A percentile compares a stretch with the other conserved stretches of the same genome.
These are phyloP conservation scores for Himantopus leucocephalus DNA, from an alignment of 2,113 vertebrate species.

Conservation along the genomic window DNA sequence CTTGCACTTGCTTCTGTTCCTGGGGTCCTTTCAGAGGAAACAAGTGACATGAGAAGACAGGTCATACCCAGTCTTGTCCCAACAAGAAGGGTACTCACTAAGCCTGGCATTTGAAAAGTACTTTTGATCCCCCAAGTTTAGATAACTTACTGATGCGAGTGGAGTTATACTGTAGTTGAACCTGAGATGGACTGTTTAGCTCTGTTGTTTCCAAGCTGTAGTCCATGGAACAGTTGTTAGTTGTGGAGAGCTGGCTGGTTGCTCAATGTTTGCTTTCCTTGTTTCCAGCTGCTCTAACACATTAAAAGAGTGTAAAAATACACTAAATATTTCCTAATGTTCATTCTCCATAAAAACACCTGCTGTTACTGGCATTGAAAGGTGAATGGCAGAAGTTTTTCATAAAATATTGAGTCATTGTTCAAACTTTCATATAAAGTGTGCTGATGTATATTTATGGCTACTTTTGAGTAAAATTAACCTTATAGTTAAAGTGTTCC, in stretches of 20 bases:
- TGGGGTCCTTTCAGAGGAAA: not conserved
- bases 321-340: slow-evolving; percentile 41
- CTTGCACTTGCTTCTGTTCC: not conserved
- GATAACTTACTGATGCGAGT: not conserved
- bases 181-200: not conserved
- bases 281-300: slow-evolving; percentile 36
- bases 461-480: not conserved
- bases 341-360: slow-evolving; percentile 25
- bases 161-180: rapidly evolving
- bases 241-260: slow-evolving; percentile 33
- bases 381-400: not conserved
- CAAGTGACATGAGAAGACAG: not conserved
- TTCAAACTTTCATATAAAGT: not conserved
- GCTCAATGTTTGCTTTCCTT: not conserved
- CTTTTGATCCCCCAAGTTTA: not conserved
- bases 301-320: slow-evolving; percentile 14
- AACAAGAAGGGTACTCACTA: not conserved
- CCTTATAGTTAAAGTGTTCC: not conserved
- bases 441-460: not conserved
- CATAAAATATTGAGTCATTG: not conserved
- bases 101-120: not conserved
- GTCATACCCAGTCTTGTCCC: rapidly evolving
- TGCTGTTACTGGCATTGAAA: slow-evolving; percentile 14
- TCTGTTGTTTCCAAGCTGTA: not conserved
- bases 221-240: slow-evolving; percentile 26